Percentiles rank a stretch among this genome's conserved stretches.
Conservation (phyloP, 2,113 vertebrate species). For the Illadopsis cleaveri region DNA sequence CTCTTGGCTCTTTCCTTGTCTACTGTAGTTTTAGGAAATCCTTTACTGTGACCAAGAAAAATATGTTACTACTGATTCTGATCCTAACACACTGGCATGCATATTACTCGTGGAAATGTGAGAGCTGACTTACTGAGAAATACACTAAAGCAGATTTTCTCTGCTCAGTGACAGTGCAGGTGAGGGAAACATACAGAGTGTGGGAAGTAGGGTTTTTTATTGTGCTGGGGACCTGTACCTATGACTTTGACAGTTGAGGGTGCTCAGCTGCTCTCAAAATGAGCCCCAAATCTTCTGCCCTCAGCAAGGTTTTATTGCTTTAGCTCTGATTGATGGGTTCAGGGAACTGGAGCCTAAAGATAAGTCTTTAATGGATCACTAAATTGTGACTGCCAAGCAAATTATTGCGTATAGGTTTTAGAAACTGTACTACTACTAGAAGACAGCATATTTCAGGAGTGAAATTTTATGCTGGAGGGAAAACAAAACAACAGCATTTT, state of each 20-base stretch:
- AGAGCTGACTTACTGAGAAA: neutral
- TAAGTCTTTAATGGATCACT: slow-evolving; percentile 48
- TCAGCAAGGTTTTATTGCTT: slow-evolving; percentile 31
- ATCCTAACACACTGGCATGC: neutral
- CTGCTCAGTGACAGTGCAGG: neutral
- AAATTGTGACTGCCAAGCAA: slow-evolving; percentile 35
- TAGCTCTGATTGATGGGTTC: slow-evolving; percentile 20
- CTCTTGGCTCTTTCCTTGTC: neutral
- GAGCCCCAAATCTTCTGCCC: slow-evolving; percentile 24
- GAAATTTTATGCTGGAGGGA: neutral
- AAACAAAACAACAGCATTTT: neutral
- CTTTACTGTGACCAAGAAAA: neutral
- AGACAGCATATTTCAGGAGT: neutral
- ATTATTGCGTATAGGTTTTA: slow-evolving; percentile 7
- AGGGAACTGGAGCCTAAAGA: slow-evolving; percentile 36
- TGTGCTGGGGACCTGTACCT: neutral
- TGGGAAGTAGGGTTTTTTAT: neutral
- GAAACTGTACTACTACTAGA: neutral
- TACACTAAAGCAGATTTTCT: neutral
- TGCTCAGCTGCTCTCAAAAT: slow-evolving; percentile 19
- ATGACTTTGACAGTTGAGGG: neutral
- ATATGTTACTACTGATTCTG: neutral
- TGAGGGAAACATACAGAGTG: neutral
- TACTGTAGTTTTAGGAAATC: neutral
- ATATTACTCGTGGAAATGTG: neutral